A percentile compares a stretch with the other conserved stretches of the same genome.
Evolutionary conservation across 2,888 invertebrate genomes (phyloP).

Genomic region (Oxytorus armatus): DNA sequence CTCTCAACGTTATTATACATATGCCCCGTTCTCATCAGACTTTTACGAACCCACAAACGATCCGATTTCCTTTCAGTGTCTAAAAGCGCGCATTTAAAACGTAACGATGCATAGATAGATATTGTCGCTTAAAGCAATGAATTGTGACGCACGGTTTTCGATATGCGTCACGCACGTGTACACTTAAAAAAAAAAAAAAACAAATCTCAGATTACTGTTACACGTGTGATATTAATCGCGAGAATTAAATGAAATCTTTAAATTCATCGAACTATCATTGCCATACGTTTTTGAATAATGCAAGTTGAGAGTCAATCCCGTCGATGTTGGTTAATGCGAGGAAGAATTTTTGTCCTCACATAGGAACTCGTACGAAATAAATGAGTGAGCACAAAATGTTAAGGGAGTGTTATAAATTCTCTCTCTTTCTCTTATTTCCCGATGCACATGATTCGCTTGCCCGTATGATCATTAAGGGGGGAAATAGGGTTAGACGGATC

Average conservation of each 20-base stretch:
- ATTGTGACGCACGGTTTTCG: slow-evolving; percentile 23
- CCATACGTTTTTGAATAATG: too few species aligned
- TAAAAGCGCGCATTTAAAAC: background rate
- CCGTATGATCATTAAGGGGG: slow-evolving; percentile 42
- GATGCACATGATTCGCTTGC: background rate
- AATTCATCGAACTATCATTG: too few species aligned
- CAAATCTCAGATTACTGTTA: too few species aligned
- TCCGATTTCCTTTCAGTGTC: slow-evolving; percentile 60
- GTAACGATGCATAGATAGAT: too few species aligned
- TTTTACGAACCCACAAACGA: slow-evolving; percentile 60
- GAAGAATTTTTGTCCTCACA: too few species aligned
- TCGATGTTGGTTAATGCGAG: too few species aligned
- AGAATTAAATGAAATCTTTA: background rate
- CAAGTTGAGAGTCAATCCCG: too few species aligned
- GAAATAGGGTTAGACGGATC: too few species aligned
- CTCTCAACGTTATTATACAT: slow-evolving; percentile 34
- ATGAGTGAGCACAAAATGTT: too few species aligned
- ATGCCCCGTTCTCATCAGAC: slow-evolving; percentile 55
- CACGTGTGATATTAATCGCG: background rate
- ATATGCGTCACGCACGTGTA: slow-evolving; percentile 43
- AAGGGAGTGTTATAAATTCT: background rate
- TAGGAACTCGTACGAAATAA: too few species aligned
- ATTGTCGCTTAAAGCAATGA: background rate
- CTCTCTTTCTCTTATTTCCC: background rate
- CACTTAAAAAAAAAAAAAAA: too few species aligned